Percentiles rank a stretch among this genome's conserved stretches.
Conservation (phyloP, 2,797 vertebrate genomes). For the Catostomus latipinnis region DNA sequence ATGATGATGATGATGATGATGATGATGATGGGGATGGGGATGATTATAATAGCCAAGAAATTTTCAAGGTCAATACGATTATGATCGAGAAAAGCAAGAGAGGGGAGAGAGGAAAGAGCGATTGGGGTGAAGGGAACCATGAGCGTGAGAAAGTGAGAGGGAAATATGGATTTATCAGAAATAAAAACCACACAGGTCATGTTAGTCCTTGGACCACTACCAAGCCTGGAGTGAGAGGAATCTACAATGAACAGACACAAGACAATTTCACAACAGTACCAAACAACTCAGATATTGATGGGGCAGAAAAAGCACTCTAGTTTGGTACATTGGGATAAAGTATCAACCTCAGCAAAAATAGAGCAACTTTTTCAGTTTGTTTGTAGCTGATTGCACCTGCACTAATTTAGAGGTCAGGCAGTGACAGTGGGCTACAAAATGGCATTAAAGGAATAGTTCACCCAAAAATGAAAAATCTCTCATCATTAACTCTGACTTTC, state of each 20-base stretch:
- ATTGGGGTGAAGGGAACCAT: background rate
- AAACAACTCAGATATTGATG: conserved; percentile 24
- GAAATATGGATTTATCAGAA: conserved; percentile 28
- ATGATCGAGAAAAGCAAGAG: conserved; percentile 21
- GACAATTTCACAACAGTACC: conserved; percentile 1
- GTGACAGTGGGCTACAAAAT: background rate
- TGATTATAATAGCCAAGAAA: conserved; percentile 51
- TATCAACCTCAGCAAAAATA: conserved; percentile 7
- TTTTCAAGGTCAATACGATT: conserved; percentile 58
- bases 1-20: conserved; percentile 35
- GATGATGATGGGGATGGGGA: conserved; percentile 24
- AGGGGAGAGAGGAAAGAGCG: background rate
- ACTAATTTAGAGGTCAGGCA: background rate
- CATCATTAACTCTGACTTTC: too few relatives aligned
- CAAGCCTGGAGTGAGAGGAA: background rate
- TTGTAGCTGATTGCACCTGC: background rate
- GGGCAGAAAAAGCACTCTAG: background rate
- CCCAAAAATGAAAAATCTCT: too few relatives aligned
- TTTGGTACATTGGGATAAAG: conserved; percentile 1
- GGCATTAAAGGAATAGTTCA: background rate
- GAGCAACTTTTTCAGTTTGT: background rate
- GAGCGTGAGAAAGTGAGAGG: background rate
- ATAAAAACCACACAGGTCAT: conserved; percentile 9
- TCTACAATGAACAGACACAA: conserved; percentile 8
- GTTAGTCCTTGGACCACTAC: conserved; percentile 1